A percentile compares a stretch with the other conserved stretches of the same genome.
Conservation (phyloP, 1,140 invertebrate species). For the Carposina sasakii region DNA sequence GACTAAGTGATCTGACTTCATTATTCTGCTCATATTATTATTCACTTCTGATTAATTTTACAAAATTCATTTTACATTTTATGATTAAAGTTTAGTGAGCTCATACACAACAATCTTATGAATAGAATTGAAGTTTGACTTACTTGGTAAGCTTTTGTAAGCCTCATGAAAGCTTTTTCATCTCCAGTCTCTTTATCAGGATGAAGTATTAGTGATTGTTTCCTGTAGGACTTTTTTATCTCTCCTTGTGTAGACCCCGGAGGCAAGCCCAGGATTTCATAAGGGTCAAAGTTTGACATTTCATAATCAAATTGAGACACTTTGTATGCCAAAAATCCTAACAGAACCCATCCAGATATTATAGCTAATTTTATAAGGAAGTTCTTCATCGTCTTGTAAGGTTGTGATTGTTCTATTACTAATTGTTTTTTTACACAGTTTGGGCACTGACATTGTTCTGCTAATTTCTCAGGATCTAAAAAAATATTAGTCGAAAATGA, state of each 20-base stretch:
- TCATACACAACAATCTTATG: neutral
- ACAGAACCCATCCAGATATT: slow-evolving; percentile 89
- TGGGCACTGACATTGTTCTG: slow-evolving; percentile 89
- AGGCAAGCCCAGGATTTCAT: slow-evolving; percentile 94
- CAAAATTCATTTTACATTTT: no score
- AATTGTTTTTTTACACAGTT: slow-evolving; percentile 89
- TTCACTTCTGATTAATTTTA: neutral
- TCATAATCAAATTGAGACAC: slow-evolving; percentile 98
- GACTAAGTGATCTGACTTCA: no score
- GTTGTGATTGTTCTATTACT: slow-evolving; percentile 86
- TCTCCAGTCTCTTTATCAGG: slow-evolving; percentile 98
- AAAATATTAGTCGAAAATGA: slow-evolving; percentile 26
- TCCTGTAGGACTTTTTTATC: slow-evolving; percentile 97
- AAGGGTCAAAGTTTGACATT: slow-evolving; percentile 99
- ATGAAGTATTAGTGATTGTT: slow-evolving; percentile 94
- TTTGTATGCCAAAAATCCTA: slow-evolving; percentile 94
- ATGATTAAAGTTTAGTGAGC: neutral
- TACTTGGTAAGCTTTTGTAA: slow-evolving; percentile 94
- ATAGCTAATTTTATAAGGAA: slow-evolving; percentile 77
- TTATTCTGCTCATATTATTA: neutral
- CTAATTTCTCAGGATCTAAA: slow-evolving; percentile 82
- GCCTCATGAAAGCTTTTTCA: slow-evolving; percentile 97
- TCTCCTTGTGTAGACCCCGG: slow-evolving; percentile 86
- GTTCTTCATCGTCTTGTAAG: slow-evolving; percentile 88
- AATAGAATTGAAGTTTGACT: slow-evolving; percentile 9